A percentile compares a stretch with the other conserved stretches of the same genome.
These are phyloP conservation scores for Mustela nigripes DNA, from an alignment of 2,113 vertebrate genomes.

Conservation along the genomic window DNA sequence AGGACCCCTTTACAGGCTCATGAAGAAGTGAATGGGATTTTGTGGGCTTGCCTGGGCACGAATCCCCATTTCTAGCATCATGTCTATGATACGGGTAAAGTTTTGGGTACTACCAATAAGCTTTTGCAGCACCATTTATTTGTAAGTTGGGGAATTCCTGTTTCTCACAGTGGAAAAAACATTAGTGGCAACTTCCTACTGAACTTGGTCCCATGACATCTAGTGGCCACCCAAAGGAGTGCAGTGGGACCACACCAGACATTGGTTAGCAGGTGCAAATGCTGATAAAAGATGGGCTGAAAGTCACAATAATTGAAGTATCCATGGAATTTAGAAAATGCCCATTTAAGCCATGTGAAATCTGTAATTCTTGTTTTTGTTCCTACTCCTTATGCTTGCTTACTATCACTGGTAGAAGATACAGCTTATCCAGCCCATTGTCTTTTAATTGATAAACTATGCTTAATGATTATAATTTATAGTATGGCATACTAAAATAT, in stretches of 20 bases:
- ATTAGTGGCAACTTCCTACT: background rate
- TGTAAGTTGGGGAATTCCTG: background rate
- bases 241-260: background rate
- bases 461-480: background rate
- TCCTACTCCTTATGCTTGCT: background rate
- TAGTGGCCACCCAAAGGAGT: constrained; percentile 70
- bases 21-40: background rate
- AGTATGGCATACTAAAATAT: background rate
- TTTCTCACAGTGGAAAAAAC: background rate
- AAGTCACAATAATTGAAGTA: background rate
- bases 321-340: background rate
- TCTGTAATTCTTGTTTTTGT: background rate
- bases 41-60: background rate
- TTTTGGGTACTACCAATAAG: background rate
- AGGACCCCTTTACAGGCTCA: background rate
- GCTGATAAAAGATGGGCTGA: background rate
- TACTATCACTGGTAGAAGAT: constrained; percentile 18
- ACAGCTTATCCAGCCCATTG: background rate
- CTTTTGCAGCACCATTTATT: background rate
- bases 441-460: background rate
- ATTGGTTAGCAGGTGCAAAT: constrained; percentile 58
- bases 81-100: background rate
- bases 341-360: background rate
- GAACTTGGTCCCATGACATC: constrained; percentile 71
- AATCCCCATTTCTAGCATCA: background rate